A percentile compares a stretch with the other conserved stretches of the same genome.
Conservation (phyloP, 2,113 vertebrate species). For the Raja brachyura region DNA sequence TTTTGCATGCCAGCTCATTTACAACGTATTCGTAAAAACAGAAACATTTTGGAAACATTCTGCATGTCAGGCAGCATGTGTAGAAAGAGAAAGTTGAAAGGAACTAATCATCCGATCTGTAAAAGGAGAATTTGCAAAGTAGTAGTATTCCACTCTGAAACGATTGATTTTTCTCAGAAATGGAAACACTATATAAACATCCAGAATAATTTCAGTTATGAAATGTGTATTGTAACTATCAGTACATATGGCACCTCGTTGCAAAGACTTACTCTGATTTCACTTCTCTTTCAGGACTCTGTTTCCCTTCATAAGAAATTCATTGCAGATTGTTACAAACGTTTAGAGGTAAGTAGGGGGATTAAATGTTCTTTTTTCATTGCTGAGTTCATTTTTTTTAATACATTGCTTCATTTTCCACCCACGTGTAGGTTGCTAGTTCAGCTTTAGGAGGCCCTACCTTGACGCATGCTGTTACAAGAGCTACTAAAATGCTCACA, state of each 20-base stretch:
- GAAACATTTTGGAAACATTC: no score
- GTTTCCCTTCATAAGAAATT: slow-evolving; percentile 98
- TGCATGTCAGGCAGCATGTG: no score
- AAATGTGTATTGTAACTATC: not conserved
- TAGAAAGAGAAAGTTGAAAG: no score
- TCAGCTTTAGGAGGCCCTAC: slow-evolving; percentile 92
- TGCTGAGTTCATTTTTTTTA: not conserved
- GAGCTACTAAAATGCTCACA: slow-evolving; percentile 97
- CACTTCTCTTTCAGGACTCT: slow-evolving; percentile 69
- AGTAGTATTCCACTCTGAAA: not conserved
- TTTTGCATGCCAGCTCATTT: not conserved
- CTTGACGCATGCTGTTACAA: slow-evolving; percentile 90
- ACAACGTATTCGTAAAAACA: no score
- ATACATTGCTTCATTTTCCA: slow-evolving; percentile 26
- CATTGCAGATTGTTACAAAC: slow-evolving; percentile 95
- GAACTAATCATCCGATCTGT: no score
- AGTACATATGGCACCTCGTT: not conserved
- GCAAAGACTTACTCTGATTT: slow-evolving; percentile 28
- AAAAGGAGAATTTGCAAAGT: no score
- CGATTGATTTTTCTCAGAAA: not conserved
- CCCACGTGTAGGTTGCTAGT: slow-evolving; percentile 75
- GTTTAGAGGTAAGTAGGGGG: slow-evolving; percentile 73
- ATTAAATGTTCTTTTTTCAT: not conserved
- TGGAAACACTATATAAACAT: not conserved
- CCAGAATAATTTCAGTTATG: not conserved